A percentile compares a stretch with the other conserved stretches of the same genome.
Conservation (phyloP, 2,797 vertebrate species). For the Balearica regulorum region DNA sequence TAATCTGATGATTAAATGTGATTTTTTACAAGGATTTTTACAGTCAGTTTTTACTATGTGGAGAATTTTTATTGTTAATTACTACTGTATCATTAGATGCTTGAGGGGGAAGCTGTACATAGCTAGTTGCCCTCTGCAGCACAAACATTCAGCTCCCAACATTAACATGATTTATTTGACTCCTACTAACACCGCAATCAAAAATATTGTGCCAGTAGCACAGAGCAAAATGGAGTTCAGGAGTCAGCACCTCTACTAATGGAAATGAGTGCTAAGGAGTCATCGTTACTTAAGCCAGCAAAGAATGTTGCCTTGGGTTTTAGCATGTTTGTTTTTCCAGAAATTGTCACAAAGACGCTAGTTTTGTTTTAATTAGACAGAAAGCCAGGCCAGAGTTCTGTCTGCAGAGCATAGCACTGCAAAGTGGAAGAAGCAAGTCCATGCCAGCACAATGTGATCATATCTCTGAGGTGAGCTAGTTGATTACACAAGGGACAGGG, state of each 20-base stretch:
- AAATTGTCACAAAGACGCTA: background rate
- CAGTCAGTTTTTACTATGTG: too few relatives aligned
- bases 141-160: background rate
- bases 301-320: background rate
- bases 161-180: background rate
- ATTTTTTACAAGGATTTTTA: too few relatives aligned
- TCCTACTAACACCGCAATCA: background rate
- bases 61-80: too few relatives aligned
- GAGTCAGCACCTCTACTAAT: background rate
- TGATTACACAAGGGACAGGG: constrained; percentile 49
- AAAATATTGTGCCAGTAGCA: background rate
- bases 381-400: background rate
- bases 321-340: background rate
- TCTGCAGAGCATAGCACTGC: background rate
- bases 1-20: too few relatives aligned
- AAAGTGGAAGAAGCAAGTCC: background rate
- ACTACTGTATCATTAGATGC: too few relatives aligned
- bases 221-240: background rate
- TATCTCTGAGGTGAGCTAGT: constrained; percentile 61
- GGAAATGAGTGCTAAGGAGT: background rate
- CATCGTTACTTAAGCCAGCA: background rate
- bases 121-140: background rate
- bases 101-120: background rate
- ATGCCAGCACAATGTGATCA: constrained; percentile 35
- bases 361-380: background rate